Conservation (phyloP, 2,888 invertebrate genomes). For the Aethes cnicana region DNA sequence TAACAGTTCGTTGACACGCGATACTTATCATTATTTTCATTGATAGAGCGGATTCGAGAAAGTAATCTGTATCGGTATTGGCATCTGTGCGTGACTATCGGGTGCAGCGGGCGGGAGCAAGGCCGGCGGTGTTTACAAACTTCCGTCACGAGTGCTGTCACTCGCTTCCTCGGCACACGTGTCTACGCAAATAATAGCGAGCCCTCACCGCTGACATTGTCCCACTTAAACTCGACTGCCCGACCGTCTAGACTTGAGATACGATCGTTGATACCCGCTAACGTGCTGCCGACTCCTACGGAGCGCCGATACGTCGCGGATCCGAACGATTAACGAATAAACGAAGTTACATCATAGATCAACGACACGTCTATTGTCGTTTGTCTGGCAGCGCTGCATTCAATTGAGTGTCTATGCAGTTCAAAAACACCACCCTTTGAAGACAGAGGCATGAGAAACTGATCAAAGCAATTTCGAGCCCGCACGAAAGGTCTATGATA, state of each 20-base stretch:
- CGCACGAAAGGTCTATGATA: slow-evolving; percentile 38
- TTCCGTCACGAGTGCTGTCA: slow-evolving; percentile 76
- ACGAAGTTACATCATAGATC: slow-evolving; percentile 25
- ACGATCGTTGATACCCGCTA: slow-evolving; percentile 62
- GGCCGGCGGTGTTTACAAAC: slow-evolving; percentile 79
- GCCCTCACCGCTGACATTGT: slow-evolving; percentile 78
- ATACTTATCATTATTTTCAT: slow-evolving; percentile 63
- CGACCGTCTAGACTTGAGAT: slow-evolving; percentile 70
- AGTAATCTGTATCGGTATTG: slow-evolving; percentile 54
- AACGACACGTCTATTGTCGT: slow-evolving; percentile 23
- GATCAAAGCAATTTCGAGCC: slow-evolving; percentile 13
- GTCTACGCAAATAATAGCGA: slow-evolving; percentile 78
- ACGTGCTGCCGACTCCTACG: slow-evolving; percentile 42
- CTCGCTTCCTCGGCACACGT: slow-evolving; percentile 62
- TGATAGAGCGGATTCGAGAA: slow-evolving; percentile 58
- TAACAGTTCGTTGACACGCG: slow-evolving; percentile 50
- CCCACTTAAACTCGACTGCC: slow-evolving; percentile 62
- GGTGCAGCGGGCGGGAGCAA: slow-evolving; percentile 60
- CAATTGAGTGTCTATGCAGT: neutral
- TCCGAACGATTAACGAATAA: slow-evolving; percentile 29
- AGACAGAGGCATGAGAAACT: slow-evolving; percentile 6
- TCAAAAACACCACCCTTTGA: slow-evolving; percentile 10
- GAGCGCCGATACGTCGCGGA: slow-evolving; percentile 13
- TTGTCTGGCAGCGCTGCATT: slow-evolving; percentile 26
- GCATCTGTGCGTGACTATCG: slow-evolving; percentile 61